Evolutionary conservation across 2,113 vertebrate genomes (phyloP).

Genomic region (Scomber japonicus): DNA sequence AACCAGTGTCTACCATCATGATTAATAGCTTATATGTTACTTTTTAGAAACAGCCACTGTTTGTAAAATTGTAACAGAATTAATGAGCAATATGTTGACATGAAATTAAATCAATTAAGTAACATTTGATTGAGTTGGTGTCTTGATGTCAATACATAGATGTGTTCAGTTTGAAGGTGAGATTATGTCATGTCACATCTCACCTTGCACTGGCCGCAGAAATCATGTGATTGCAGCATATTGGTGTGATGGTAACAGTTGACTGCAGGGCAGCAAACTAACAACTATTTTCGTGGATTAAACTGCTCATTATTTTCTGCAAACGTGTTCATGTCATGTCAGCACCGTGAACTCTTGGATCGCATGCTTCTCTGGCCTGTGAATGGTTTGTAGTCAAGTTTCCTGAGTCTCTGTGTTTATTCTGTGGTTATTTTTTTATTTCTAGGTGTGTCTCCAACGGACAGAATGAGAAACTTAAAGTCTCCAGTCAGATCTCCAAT

Average conservation of each 20-base stretch:
- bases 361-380: not conserved
- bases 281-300: no score
- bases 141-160: not conserved
- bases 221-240: constrained; percentile 25
- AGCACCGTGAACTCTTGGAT: not conserved
- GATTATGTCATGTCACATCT: not conserved
- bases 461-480: constrained; percentile 87
- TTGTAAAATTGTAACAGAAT: no score
- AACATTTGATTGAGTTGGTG: no score
- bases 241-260: not conserved
- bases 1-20: not conserved
- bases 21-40: not conserved
- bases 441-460: constrained; percentile 87
- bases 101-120: not conserved
- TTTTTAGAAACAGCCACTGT: no score
- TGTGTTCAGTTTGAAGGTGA: not conserved
- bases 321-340: not conserved
- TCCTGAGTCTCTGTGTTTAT: not conserved
- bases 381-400: not conserved
- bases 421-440: constrained; percentile 40
- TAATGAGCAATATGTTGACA: not conserved
- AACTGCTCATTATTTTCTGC: not conserved
- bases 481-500: constrained; percentile 85
- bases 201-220: not conserved
- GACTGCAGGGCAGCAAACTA: no score